These are phyloP conservation scores for Tipula lateralis DNA, from an alignment of 2,888 invertebrate genomes.

Conservation along the genomic window DNA sequence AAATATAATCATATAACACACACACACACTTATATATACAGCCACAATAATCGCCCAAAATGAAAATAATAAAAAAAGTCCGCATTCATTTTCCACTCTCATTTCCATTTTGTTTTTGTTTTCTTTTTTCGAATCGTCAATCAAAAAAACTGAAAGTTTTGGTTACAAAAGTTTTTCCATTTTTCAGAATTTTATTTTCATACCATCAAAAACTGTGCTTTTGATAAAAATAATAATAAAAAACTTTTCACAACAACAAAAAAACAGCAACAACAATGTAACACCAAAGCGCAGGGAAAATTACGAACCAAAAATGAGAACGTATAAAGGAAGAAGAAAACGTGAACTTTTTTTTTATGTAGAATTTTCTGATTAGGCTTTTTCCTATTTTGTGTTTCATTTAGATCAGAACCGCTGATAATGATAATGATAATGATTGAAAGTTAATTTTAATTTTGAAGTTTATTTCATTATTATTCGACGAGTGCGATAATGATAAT, in stretches of 20 bases:
- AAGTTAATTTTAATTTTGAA: background rate
- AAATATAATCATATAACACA: background rate
- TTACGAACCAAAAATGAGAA: background rate
- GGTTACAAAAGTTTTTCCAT: background rate
- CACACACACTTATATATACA: background rate
- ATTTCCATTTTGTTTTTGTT: background rate
- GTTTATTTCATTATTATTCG: conserved; percentile 8
- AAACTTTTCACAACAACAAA: background rate
- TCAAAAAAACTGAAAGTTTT: background rate
- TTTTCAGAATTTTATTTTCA: background rate
- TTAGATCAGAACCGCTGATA: background rate
- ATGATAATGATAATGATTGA: conserved; percentile 13
- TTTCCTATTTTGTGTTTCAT: background rate
- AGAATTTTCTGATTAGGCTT: conserved; percentile 6
- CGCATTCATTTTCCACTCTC: background rate
- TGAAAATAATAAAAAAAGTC: background rate
- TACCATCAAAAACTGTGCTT: background rate
- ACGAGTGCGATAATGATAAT: background rate
- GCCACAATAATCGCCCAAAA: background rate
- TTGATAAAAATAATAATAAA: conserved; percentile 15
- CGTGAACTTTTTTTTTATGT: background rate
- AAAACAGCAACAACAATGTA: background rate
- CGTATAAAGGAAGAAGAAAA: background rate
- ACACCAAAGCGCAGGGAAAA: background rate
- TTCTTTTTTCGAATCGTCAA: background rate